Base-by-base conservation (phyloP, 2,888 invertebrate genomes). In the Synanthedon vespiformis region DNA sequence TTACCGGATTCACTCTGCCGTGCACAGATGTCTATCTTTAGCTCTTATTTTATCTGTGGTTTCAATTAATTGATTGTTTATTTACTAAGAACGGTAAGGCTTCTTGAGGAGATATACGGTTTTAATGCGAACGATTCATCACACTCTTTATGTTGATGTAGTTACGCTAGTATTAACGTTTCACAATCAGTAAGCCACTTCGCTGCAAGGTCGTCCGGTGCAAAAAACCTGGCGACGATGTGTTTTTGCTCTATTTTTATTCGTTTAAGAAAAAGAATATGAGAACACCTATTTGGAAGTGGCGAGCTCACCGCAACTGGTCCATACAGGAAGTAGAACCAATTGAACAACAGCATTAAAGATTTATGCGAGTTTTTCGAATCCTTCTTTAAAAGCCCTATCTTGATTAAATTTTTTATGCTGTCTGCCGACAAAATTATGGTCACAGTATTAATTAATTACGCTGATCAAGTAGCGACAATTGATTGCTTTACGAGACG, bases 191-290 rank as follows among this genome's bases (percentile, higher is more conserved):
- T 77, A 78, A 80, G 77, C 74, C 74, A 79, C 79, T 84, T 74
- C 60, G 67, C 67, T 71, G 79, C 86, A 87, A 87, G 87, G 86
- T 80, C 84, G 77, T 61, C 85, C 54, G 63, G 82, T 82, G 77
- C 62, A 82, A 79, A 81, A 74, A 77, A 78, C 12, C 11, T 73
- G 50, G 16, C 67, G 58, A 68, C 72, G 66, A 71, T 78, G 68
- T 60, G 75, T 82, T 86, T 83, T 82, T 80, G 80, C 77, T 82
- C 82, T 78, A 80, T 86, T 86, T 86, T 77, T 81, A 72, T 80
- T 73, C 65, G 64, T 63, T 22, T 61, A 75, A 77, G 75, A 85
- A 84, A 83, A 83, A 80, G 74, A 84, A 78, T 79, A 85, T 78
- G 78, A 73, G 77, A 77, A 79, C 77, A 77, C 79, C 77, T 76